These are phyloP conservation scores for Dreissena rostriformis DNA, from an alignment of 1,140 invertebrate genomes.

Conservation along the genomic window DNA sequence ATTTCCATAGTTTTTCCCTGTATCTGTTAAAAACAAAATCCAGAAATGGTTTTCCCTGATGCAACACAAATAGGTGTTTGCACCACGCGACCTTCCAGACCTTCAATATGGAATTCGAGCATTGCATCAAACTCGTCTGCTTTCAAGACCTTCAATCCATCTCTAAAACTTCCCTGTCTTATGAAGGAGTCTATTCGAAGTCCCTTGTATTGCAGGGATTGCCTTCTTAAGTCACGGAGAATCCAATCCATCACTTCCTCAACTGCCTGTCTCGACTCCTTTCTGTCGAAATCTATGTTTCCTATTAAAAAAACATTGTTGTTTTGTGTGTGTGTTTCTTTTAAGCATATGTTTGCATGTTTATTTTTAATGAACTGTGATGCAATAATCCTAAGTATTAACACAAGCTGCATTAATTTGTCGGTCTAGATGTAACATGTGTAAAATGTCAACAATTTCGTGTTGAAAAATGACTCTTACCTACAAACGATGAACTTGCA, in stretches of 20 bases:
- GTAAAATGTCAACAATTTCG: too few relatives aligned
- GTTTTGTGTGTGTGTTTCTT: too few relatives aligned
- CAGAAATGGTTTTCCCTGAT: constrained; percentile 12
- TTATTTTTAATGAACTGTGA: too few relatives aligned
- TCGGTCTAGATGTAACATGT: too few relatives aligned
- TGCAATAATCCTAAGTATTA: too few relatives aligned
- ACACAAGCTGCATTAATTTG: too few relatives aligned
- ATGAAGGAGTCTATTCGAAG: constrained; percentile 17
- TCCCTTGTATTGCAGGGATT: neutral
- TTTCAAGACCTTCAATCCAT: constrained; percentile 33
- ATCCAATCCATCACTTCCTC: constrained; percentile 34
- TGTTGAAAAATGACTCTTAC: too few relatives aligned
- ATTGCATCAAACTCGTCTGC: constrained; percentile 36
- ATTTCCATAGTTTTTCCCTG: neutral
- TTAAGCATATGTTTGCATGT: too few relatives aligned
- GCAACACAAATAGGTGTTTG: neutral
- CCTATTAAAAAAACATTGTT: too few relatives aligned
- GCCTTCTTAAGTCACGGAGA: neutral
- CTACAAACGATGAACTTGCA: too few relatives aligned
- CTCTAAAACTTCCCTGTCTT: constrained; percentile 32
- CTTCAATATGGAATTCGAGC: constrained; percentile 38
- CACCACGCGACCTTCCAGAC: neutral
- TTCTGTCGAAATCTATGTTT: too few relatives aligned
- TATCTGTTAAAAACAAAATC: constrained; percentile 12
- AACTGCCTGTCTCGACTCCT: neutral